A percentile compares a stretch with the other conserved stretches of the same genome.
These are phyloP conservation scores for Stenolophus ochropezus DNA, from an alignment of 2,888 invertebrate species.

Conservation along the genomic window DNA sequence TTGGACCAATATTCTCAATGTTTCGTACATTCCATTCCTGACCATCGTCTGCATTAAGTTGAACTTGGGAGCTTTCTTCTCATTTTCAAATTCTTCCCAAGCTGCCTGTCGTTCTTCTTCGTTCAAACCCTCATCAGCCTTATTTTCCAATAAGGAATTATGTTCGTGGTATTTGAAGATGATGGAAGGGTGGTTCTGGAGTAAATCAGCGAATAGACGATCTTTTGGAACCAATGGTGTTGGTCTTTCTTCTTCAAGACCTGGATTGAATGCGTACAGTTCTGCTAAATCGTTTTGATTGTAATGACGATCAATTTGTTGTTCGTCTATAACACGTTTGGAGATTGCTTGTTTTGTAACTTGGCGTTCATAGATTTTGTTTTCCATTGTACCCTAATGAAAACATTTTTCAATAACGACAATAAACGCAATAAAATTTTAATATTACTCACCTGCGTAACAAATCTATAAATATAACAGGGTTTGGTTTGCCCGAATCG, in stretches of 20 bases:
- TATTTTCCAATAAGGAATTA: slow-evolving; percentile 95
- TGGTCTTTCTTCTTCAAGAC: slow-evolving; percentile 77
- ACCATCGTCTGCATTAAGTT: slow-evolving; percentile 66
- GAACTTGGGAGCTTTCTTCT: slow-evolving; percentile 80
- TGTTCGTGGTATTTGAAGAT: slow-evolving; percentile 96
- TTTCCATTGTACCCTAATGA: slow-evolving; percentile 95
- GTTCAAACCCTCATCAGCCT: slow-evolving; percentile 91
- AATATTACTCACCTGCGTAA: slow-evolving; percentile 82
- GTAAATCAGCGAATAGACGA: slow-evolving; percentile 88
- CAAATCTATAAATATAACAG: slow-evolving; percentile 95
- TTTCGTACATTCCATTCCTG: slow-evolving; percentile 62
- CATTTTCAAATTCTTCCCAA: slow-evolving; percentile 98
- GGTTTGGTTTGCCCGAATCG: slow-evolving; percentile 98
- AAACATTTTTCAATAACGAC: too few relatives aligned
- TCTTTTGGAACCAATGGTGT: slow-evolving; percentile 90
- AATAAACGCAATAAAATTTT: slow-evolving; percentile 59
- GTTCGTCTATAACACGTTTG: slow-evolving; percentile 97
- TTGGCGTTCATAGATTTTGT: slow-evolving; percentile 97
- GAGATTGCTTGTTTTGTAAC: slow-evolving; percentile 95
- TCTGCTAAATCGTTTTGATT: slow-evolving; percentile 94
- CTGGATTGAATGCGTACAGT: slow-evolving; percentile 90
- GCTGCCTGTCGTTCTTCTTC: slow-evolving; percentile 97
- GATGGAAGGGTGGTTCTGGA: slow-evolving; percentile 83
- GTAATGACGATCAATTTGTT: slow-evolving; percentile 98
- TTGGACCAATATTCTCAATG: slow-evolving; percentile 75